Evolutionary conservation across 2,113 vertebrate genomes (phyloP), one percentile per base, ranked within the genome.

Genomic region (Tachuris rubrigastra): DNA sequence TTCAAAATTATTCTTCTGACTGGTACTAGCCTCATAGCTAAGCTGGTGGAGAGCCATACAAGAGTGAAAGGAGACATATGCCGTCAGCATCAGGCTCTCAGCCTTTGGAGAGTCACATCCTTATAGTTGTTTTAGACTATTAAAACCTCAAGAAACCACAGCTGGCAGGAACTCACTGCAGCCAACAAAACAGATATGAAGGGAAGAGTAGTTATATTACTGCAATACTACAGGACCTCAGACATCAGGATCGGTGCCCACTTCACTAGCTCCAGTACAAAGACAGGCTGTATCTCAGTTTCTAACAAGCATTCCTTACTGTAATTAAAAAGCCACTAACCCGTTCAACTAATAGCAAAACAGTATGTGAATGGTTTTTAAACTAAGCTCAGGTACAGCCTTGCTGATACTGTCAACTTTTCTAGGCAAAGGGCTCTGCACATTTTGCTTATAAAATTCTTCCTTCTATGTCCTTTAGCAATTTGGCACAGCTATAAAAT

Each of bases 221-320:
- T 47, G 78, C 63, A 52, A 66, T 14, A 69, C 55, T 46, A 79
- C 18, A 78, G 42, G 27, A 79, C 21, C 31, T 87, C 85, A 90
- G 53, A 55, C 22, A 80, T 25, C 50, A 77, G 31, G 27, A 31
- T 2, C 47, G 19, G 35, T 69, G 39, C 42, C 52, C 27, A 19
- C 24, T n/a, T 12, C 0, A 0, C 37, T 23, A 60, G 62, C 41
- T 87, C 35, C 39, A 31, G 6, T 47, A 93, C 0, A 0, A 89
- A 78, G 65, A 33, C 49, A 90, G 35, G 46, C 42, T 41, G 8
- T 49, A 72, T 14, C 79, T 83, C 49, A 80, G 27, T 35, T 90
- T 37, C 37, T 46, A 63, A 50, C 13, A 86, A 50, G 28, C 5
- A 2, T 27, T 62, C 5, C 13, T 50, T 89, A 25, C 12, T 16